Conservation (phyloP, 2,797 vertebrate species). For the Enteromius unitaeniatus region DNA sequence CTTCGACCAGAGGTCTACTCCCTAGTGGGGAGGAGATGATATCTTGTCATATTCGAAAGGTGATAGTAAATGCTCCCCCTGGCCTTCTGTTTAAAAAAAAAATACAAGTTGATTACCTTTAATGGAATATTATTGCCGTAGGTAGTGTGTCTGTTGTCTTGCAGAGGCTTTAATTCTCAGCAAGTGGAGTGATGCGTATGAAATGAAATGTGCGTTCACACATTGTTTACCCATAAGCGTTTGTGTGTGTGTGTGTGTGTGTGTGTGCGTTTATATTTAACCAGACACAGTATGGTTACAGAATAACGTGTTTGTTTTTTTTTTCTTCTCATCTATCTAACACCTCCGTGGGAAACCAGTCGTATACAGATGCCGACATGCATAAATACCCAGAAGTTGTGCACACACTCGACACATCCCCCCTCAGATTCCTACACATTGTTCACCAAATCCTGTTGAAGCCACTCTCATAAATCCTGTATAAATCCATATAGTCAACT, state of each 20-base stretch:
- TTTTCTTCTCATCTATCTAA: slow-evolving; percentile 20
- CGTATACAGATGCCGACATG: slow-evolving; percentile 19
- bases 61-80: slow-evolving; percentile 18
- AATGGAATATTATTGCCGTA: slow-evolving; percentile 37
- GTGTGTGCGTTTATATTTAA: slow-evolving; percentile 19
- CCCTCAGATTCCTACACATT: background rate
- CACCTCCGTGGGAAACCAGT: slow-evolving; percentile 28
- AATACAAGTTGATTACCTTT: slow-evolving; percentile 39
- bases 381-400: slow-evolving; percentile 4
- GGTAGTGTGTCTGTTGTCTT: slow-evolving; percentile 23
- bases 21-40: slow-evolving; percentile 1
- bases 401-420: slow-evolving; percentile 9
- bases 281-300: slow-evolving; percentile 19
- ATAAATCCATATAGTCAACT: slow-evolving; percentile 46
- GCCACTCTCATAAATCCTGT: slow-evolving; percentile 11
- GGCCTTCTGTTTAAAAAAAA: slow-evolving; percentile 6
- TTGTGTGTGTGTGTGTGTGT: background rate
- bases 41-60: slow-evolving; percentile 22
- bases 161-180: slow-evolving; percentile 17
- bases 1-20: background rate
- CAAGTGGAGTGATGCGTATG: slow-evolving; percentile 29
- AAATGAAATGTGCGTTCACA: slow-evolving; percentile 35
- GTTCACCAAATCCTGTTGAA: slow-evolving; percentile 35
- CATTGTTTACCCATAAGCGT: slow-evolving; percentile 17
- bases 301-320: slow-evolving; percentile 26